These are phyloP conservation scores for Neomonachus schauinslandi DNA, from an alignment of 2,113 vertebrate genomes.

Conservation along the genomic window DNA sequence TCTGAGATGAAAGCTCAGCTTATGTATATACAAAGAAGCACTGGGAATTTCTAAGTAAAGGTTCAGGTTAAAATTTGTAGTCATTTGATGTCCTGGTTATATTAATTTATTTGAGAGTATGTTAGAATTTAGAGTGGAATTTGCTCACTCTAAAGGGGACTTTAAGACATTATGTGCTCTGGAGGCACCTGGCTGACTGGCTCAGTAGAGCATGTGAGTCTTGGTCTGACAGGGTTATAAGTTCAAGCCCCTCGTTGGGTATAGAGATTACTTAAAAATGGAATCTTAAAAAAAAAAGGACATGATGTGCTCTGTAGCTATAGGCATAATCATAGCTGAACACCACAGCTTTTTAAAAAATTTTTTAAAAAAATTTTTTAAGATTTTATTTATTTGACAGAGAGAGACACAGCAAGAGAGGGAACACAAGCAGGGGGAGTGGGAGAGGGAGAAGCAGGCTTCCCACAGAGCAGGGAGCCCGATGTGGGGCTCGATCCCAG, in stretches of 20 bases:
- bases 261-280: not conserved
- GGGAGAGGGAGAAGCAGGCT: too few species aligned
- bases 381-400: too few species aligned
- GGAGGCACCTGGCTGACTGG: not conserved
- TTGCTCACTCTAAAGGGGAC: not conserved
- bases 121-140: not conserved
- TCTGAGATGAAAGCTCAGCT: not conserved
- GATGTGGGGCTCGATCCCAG: too few species aligned
- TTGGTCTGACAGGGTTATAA: not conserved
- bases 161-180: not conserved
- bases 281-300: not conserved
- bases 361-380: too few species aligned
- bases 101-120: slow-evolving; percentile 36
- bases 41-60: fast-evolving
- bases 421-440: too few species aligned
- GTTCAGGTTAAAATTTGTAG: not conserved
- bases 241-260: not conserved
- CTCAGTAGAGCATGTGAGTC: not conserved
- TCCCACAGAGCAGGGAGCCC: too few species aligned
- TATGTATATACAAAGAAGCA: not conserved
- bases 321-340: not conserved
- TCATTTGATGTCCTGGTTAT: not conserved
- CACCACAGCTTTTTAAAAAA: not conserved
- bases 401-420: too few species aligned
- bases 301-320: not conserved